phyloP scores from a whole-genome alignment of 2,113 vertebrate genomes.

The Fregetta grallaria region DNA sequence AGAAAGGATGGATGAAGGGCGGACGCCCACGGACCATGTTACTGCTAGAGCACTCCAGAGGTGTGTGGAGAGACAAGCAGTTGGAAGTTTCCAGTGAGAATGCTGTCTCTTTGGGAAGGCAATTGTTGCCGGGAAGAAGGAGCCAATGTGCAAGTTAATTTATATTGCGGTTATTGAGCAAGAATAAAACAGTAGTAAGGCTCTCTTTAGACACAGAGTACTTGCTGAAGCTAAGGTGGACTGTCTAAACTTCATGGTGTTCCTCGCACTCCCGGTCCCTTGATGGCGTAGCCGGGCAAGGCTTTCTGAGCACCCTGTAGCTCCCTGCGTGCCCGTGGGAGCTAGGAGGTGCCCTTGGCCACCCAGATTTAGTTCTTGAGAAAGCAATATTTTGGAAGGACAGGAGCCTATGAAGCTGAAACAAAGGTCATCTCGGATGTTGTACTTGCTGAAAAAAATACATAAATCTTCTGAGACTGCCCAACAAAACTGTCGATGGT shows the following conservation, averaged over 20 bases:
- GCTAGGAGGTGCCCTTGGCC: background rate
- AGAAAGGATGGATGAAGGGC: background rate
- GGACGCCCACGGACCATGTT: accelerated
- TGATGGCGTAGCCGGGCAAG: background rate
- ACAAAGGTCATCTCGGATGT: background rate
- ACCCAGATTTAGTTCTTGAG: background rate
- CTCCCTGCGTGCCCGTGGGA: background rate
- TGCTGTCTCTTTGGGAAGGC: background rate
- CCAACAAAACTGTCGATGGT: background rate
- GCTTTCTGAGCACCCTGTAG: background rate
- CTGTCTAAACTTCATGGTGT: background rate
- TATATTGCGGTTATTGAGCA: background rate
- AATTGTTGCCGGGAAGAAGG: background rate
- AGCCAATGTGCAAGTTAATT: background rate
- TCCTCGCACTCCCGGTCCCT: background rate
- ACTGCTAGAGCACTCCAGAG: background rate
- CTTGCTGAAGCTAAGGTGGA: background rate
- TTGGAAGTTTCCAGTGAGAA: background rate
- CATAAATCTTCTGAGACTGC: background rate
- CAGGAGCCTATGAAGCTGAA: background rate
- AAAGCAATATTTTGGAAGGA: background rate
- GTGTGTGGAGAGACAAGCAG: background rate
- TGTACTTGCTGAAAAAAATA: background rate
- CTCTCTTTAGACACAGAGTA: background rate
- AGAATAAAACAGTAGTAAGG: background rate